A percentile compares a stretch with the other conserved stretches of the same genome.
Evolutionary conservation across 2,888 invertebrate genomes (phyloP).

Genomic region (Eupithecia subfuscata): DNA sequence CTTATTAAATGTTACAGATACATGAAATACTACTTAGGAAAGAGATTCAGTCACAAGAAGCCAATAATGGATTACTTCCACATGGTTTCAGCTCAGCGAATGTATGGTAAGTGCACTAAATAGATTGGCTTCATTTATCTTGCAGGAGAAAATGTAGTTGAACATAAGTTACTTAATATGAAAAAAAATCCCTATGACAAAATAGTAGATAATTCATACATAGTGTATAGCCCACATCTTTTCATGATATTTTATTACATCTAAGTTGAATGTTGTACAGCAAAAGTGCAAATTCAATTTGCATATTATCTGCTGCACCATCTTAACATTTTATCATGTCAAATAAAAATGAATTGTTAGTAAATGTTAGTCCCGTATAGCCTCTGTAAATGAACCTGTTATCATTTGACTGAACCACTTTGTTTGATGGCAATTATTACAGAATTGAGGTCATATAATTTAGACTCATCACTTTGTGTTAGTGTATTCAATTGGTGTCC

Average conservation of each 20-base stretch:
- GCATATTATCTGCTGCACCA: not conserved
- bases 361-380: not conserved
- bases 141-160: not conserved
- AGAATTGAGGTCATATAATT: not conserved
- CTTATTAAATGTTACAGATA: constrained; percentile 84
- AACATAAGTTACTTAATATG: not conserved
- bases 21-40: constrained; percentile 87
- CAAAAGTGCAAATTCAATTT: not conserved
- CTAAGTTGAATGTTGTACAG: not conserved
- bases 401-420: not conserved
- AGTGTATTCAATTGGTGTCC: constrained; percentile 2
- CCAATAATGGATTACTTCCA: constrained; percentile 92
- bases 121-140: not conserved
- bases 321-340: not conserved
- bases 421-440: not conserved
- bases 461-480: not conserved
- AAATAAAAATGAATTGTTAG: not conserved
- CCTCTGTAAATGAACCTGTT: not conserved
- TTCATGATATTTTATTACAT: not conserved
- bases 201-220: not conserved
- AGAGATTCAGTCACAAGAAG: constrained; percentile 85
- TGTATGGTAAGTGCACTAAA: constrained; percentile 87
- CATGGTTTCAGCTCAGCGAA: constrained; percentile 89
- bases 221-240: not conserved
- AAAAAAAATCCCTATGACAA: not conserved